Percentiles rank a stretch among this genome's conserved stretches.
Conservation (phyloP, 2,888 invertebrate genomes). For the Torymus texanus region DNA sequence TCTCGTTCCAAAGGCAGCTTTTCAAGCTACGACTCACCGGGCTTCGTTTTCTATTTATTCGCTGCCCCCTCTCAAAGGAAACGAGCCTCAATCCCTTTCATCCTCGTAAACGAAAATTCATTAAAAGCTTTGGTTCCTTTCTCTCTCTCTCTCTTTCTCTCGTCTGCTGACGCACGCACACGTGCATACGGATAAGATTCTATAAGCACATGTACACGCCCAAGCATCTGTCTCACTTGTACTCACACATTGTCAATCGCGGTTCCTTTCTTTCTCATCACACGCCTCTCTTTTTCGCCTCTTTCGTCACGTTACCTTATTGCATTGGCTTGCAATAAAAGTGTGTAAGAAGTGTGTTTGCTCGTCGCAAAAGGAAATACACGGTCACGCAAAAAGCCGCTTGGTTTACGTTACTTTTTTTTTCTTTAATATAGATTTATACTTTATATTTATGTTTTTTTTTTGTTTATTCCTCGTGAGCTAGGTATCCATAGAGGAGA, state of each 20-base stretch:
- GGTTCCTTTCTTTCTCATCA: background rate
- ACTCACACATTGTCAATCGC: background rate
- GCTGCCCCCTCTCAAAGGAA: no score
- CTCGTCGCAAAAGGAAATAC: slow-evolving; percentile 56
- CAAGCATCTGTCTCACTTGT: background rate
- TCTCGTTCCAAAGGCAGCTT: background rate
- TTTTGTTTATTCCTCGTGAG: slow-evolving; percentile 22
- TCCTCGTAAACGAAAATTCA: slow-evolving; percentile 13
- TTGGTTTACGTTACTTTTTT: slow-evolving; percentile 15
- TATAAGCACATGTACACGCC: slow-evolving; percentile 1
- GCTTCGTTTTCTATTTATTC: no score
- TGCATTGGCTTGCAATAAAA: slow-evolving; percentile 55
- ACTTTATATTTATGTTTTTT: background rate
- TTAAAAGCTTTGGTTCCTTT: slow-evolving; percentile 33
- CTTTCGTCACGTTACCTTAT: slow-evolving; percentile 46
- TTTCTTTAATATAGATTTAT: slow-evolving; percentile 27
- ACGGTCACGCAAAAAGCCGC: slow-evolving; percentile 56
- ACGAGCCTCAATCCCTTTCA: no score
- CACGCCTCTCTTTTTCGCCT: background rate
- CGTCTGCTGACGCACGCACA: slow-evolving; percentile 4
- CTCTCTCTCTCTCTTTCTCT: slow-evolving; percentile 10
- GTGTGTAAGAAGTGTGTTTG: no score
- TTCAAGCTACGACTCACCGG: no score
- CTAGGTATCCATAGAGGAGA: slow-evolving; percentile 40
- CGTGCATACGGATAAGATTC: background rate